Base-by-base conservation (phyloP, 2,797 vertebrate genomes). In the Eospalax fontanierii region DNA sequence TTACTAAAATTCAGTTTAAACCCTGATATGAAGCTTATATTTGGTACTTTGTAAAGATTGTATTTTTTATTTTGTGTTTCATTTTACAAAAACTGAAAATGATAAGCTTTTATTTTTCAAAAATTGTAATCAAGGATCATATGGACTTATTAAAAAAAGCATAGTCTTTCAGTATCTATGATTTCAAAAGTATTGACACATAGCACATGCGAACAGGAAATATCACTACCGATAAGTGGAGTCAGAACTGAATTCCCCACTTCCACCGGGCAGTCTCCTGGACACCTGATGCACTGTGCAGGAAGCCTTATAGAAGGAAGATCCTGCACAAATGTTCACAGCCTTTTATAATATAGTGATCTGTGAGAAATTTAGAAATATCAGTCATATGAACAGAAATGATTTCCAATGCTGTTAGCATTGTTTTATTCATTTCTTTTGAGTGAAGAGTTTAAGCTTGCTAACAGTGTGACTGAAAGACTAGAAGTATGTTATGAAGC, bases 31-130 rank as follows among this genome's bases (percentile, higher is more conserved):
- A 90, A 81, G 1, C 28, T 81, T 82, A 70, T 3, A 38, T 0
- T 4, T 57, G 82, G 3, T 65, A 43, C 14, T 90, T 85, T 93
- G 18, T 71, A 70, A 81, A 30, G 0, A 6, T 75, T 75, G 8
- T 38, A 8, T 54, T 35, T 95, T 65, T 54, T 65, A 93, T 43
- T 73, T 54, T 86, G 6, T 21, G 43, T 63, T 87, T 78, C 28
- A 83, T 43, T 82, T 90, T 82, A 35, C 18, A 75, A 81, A 78
- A 38, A 22, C 75, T 70, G 11, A 80, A 92, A 84, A 38, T 83
- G n/a, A n/a, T 22, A 57, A 61, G n/a, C 35, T 87, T 68, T 59
- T 46, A 61, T 26, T 87, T 91, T 75, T 61, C 8, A 35, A 71
- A 59, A 87, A 40, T 10, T 19, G 61, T 73, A 28, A 30, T 35